phyloP scores from a whole-genome alignment of 2,113 vertebrate species.

The Rhinolophus ferrumequinum region DNA sequence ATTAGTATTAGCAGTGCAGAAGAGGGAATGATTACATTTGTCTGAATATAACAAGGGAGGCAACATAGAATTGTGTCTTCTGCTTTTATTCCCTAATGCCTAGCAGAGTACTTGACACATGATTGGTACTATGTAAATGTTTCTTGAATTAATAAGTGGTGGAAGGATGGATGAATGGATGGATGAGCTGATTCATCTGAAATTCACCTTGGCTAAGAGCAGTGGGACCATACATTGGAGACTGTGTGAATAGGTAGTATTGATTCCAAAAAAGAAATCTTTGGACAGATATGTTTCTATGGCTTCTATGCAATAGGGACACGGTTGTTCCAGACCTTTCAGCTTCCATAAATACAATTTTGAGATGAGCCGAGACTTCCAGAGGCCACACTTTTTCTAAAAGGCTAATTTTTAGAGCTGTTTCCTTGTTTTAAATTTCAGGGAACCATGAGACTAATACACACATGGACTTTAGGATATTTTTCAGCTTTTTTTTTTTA shows the following conservation, averaged over 20 bases:
- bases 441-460: constrained; percentile 10
- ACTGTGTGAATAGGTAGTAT: background rate
- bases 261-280: background rate
- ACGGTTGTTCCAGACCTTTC: background rate
- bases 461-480: background rate
- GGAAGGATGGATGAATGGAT: background rate
- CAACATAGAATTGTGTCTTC: background rate
- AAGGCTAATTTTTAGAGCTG: constrained; percentile 3
- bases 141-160: background rate
- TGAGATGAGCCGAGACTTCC: background rate
- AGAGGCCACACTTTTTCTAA: background rate
- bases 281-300: background rate
- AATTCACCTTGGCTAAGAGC: background rate
- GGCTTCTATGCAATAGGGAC: background rate
- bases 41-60: background rate
- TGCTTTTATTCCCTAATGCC: background rate
- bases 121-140: background rate
- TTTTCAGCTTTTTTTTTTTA: constrained; percentile 41
- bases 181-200: background rate
- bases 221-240: background rate
- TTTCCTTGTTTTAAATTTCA: constrained; percentile 64
- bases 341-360: background rate
- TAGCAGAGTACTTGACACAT: background rate
- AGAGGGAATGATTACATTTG: background rate
- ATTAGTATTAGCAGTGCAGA: background rate